Base-by-base conservation (phyloP, 1,140 invertebrate genomes). In the Mamestra configurata region DNA sequence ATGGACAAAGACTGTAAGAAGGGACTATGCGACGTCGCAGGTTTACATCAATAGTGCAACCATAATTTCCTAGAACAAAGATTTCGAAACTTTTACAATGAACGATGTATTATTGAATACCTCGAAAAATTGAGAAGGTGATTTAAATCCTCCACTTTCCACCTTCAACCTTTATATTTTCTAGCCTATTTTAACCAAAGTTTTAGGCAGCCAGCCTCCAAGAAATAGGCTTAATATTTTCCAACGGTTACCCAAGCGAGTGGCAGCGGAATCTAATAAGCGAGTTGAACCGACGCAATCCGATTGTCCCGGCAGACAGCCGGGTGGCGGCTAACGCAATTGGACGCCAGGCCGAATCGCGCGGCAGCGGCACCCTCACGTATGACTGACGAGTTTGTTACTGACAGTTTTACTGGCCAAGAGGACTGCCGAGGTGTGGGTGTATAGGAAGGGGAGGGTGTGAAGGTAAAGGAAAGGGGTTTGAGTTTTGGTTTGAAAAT, bases 291-390 rank as follows among this genome's bases (percentile, higher is more conserved):
- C 68, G 49, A 59, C 53, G 18, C 53, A 75, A 75, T 75, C 72
- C 53, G 53, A 75, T 75, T 75, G 72, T 75, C 53, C 72, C 55
- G 35, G 18, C 72, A 75, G 53, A 75, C 72, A 75, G 53, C 61
- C 72, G 72, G 72, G 59, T 53, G 53, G 72, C 40, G 72, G 55
- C 20, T 75, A 75, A 75, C 72, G 8, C 55, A 75, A 75, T 75
- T 75, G 61, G 72, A 59, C 7, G 71, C 20, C 20, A 31, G 40
- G 37, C 7, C 22, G 10, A 18, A 75, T 5, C 18, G 59, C 53
- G 24, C 55, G 49, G 11, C 35, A n/a, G n/a, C 55, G 20, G 22
- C 35, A 7, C 24, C 24, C 22, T 20, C 43, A 37, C 51, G 55
- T 61, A 13, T 43, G 35, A 18, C 37, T 40, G 53, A 75, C 55